Conservation (phyloP, 2,888 invertebrate genomes). For the Folsomia manolachei region DNA sequence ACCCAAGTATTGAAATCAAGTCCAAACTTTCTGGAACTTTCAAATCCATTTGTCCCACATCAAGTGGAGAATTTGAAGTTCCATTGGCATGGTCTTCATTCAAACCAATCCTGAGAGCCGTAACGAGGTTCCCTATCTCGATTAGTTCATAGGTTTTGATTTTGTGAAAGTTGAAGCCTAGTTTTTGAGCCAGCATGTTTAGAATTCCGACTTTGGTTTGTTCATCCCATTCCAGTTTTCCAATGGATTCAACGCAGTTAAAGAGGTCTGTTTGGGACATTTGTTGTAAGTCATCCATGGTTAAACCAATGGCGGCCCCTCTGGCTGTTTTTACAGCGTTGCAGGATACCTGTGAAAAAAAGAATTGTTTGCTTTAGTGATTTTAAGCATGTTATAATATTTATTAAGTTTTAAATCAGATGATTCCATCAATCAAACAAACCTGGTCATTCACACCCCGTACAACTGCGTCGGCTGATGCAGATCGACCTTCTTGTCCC, state of each 20-base stretch:
- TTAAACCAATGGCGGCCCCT: conserved; percentile 42
- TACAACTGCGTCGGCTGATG: no score
- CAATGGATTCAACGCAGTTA: conserved; percentile 47
- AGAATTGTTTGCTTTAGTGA: no score
- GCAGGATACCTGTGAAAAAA: conserved; percentile 49
- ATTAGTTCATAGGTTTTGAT: conserved; percentile 38
- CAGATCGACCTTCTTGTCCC: background rate
- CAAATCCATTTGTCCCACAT: conserved; percentile 39
- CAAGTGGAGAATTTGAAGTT: conserved; percentile 13
- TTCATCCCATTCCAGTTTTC: conserved; percentile 47
- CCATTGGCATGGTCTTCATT: conserved; percentile 7
- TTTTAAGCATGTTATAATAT: no score
- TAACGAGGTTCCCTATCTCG: conserved; percentile 47
- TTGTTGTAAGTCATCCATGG: conserved; percentile 40
- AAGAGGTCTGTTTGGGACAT: conserved; percentile 35
- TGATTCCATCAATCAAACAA: no score
- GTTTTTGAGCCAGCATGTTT: conserved; percentile 32
- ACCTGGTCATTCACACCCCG: no score
- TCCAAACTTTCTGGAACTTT: conserved; percentile 41
- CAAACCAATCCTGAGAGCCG: conserved; percentile 27
- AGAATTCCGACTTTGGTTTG: conserved; percentile 37
- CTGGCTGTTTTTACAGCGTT: conserved; percentile 47
- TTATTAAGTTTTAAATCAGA: no score
- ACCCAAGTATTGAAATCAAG: conserved; percentile 39
- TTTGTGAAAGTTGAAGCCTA: conserved; percentile 27